Conservation (phyloP, 2,888 invertebrate species). For the Vesta saturnalis region DNA sequence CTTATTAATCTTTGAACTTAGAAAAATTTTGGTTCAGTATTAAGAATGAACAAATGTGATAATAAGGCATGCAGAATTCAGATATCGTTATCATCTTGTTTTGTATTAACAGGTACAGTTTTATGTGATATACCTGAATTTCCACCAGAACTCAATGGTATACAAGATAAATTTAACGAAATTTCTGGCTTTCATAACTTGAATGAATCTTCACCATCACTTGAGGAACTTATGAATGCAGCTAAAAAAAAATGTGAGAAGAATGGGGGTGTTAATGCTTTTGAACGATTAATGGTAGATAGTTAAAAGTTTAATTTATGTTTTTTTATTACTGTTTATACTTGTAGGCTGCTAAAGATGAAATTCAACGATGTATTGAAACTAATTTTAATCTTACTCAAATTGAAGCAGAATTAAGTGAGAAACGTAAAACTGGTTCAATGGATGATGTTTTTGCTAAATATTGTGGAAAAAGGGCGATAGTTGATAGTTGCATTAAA, state of each 20-base stretch:
- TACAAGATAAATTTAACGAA: conserved; percentile 46
- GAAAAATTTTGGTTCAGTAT: not conserved
- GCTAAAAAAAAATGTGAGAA: conserved; percentile 74
- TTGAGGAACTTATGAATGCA: conserved; percentile 64
- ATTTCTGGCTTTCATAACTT: conserved; percentile 52
- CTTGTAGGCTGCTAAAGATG: conserved; percentile 62
- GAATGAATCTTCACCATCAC: conserved; percentile 51
- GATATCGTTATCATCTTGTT: too few relatives aligned
- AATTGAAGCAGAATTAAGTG: conserved; percentile 73
- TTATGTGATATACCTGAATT: conserved; percentile 23
- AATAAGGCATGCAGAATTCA: too few relatives aligned
- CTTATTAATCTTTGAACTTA: conserved; percentile 1
- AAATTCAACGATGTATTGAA: conserved; percentile 67
- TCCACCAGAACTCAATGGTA: conserved; percentile 33
- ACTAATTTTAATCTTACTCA: conserved; percentile 68
- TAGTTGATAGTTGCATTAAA: conserved; percentile 70
- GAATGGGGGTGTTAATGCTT: conserved; percentile 69
- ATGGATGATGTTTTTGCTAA: conserved; percentile 63
- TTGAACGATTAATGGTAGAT: conserved; percentile 65
- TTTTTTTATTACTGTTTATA: not conserved
- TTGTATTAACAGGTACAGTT: not conserved
- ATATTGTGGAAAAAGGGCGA: conserved; percentile 74
- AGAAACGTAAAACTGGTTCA: conserved; percentile 70
- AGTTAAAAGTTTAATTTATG: not conserved
- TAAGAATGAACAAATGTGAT: too few relatives aligned